A percentile compares a stretch with the other conserved stretches of the same genome.
phyloP scores from a whole-genome alignment of 2,797 vertebrate species.

The Onychomys arenicola region DNA sequence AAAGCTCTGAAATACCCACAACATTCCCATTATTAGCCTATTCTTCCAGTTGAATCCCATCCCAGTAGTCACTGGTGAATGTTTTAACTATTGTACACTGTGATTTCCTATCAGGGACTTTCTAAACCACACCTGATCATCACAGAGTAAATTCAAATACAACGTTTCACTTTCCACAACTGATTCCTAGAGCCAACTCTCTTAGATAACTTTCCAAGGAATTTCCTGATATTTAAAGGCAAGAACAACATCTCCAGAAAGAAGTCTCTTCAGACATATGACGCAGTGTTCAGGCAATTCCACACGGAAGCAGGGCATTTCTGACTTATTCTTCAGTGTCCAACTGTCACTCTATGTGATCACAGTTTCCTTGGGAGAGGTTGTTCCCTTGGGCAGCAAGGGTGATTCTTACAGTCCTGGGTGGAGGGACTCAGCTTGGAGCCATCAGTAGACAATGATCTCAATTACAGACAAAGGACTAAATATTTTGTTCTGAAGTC shows the following conservation, averaged over 20 bases:
- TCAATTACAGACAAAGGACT: neutral
- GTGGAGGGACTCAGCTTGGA: neutral
- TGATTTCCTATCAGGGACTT: neutral
- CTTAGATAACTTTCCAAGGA: neutral
- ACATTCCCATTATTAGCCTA: neutral
- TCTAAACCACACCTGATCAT: neutral
- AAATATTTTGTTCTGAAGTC: conserved; percentile 10
- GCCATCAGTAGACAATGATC: neutral
- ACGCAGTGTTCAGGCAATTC: neutral
- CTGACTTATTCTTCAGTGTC: neutral
- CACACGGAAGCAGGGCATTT: neutral
- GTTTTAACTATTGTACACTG: neutral
- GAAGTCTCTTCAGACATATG: neutral
- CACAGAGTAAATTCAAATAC: neutral
- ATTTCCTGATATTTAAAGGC: neutral
- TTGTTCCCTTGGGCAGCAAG: neutral
- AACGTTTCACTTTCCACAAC: neutral
- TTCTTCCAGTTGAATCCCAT: neutral
- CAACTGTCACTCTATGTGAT: neutral
- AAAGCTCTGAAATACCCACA: neutral
- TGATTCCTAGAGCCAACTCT: neutral
- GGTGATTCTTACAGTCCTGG: neutral
- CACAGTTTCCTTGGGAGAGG: neutral
- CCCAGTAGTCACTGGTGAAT: neutral
- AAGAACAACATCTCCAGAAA: neutral